These are phyloP conservation scores for Noctua comes DNA, from an alignment of 2,888 invertebrate genomes.

Conservation along the genomic window DNA sequence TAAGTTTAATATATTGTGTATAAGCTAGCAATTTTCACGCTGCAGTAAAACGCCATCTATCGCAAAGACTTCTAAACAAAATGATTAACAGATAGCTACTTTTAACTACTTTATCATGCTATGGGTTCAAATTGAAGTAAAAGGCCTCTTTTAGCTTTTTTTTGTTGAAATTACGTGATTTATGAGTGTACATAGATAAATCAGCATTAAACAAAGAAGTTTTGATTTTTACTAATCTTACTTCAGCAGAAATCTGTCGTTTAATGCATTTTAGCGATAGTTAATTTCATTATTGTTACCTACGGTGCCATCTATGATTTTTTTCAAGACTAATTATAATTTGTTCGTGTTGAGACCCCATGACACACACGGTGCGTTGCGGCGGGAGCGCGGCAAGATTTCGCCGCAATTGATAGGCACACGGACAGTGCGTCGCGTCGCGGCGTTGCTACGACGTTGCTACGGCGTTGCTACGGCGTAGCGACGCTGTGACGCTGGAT, in stretches of 20 bases:
- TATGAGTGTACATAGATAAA: neutral
- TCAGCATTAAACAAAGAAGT: neutral
- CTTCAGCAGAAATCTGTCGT: neutral
- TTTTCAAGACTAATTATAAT: neutral
- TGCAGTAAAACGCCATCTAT: too few species aligned
- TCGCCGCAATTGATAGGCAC: too few species aligned
- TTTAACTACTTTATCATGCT: neutral
- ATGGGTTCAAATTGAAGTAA: neutral
- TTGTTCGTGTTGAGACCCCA: too few species aligned
- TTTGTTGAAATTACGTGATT: neutral
- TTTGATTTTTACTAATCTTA: neutral
- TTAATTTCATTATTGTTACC: neutral
- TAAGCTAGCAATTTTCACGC: too few species aligned
- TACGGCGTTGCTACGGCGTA: too few species aligned
- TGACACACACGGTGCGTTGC: too few species aligned
- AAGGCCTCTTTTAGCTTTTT: neutral
- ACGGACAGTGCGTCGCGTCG: too few species aligned
- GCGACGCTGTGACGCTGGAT: too few species aligned
- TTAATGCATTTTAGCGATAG: neutral
- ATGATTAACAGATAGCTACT: neutral
- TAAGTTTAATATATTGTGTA: too few species aligned
- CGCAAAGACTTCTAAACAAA: neutral
- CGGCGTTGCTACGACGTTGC: too few species aligned
- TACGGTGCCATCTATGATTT: neutral
- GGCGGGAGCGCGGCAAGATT: too few species aligned